A percentile compares a stretch with the other conserved stretches of the same genome.
Evolutionary conservation across 2,113 vertebrate species (phyloP).

Genomic region (Diadophis punctatus): DNA sequence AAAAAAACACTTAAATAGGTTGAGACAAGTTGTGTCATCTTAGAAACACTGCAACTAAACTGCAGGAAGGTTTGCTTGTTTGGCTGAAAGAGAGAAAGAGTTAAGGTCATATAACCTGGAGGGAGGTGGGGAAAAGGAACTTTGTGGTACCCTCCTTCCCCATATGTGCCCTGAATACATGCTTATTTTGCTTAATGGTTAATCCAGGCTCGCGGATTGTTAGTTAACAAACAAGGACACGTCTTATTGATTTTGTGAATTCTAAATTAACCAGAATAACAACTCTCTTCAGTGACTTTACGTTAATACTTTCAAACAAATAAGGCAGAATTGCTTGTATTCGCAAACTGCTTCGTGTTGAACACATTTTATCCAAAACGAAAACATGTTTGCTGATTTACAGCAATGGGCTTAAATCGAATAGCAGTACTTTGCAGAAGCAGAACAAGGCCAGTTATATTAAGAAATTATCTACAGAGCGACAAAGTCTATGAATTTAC

Average conservation of each 20-base stretch:
- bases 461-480: not conserved
- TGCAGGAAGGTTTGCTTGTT: not conserved
- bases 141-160: not conserved
- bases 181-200: not conserved
- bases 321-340: slow-evolving; percentile 2
- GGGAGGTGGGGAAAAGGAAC: not conserved
- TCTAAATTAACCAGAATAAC: slow-evolving; percentile 3
- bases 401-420: not conserved
- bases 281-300: not conserved
- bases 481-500: not conserved
- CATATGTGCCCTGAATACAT: not conserved
- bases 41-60: not conserved
- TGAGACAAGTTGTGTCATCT: not conserved
- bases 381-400: not conserved
- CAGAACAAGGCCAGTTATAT: not conserved
- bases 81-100: not conserved
- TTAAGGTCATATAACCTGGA: not conserved
- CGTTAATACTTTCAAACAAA: not conserved
- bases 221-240: not conserved
- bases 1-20: not conserved
- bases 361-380: not conserved
- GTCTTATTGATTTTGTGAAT: slow-evolving; percentile 5
- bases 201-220: not conserved
- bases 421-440: not conserved
- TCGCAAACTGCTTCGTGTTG: not conserved